Evolutionary conservation across 37 sponge, comb jelly and placozoan species (phyloP).

Genomic region (Chondrilla cf. caribensis): DNA sequence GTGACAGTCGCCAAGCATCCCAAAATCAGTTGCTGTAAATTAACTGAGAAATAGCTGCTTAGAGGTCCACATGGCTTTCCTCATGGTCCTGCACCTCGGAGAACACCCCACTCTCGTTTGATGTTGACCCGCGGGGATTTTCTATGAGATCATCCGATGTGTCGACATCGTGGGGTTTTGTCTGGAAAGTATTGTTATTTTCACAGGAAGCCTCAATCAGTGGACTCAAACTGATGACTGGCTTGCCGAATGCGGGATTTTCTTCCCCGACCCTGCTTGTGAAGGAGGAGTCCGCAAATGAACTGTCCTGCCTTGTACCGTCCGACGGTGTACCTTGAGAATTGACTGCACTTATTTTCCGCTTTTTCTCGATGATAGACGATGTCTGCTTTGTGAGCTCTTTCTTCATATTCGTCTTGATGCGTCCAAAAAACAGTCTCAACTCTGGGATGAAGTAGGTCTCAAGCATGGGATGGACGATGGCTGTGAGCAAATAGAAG

Average conservation of each 20-base stretch:
- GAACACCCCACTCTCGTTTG: slow-evolving; percentile 21
- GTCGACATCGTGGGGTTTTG: neutral
- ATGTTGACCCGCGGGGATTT: neutral
- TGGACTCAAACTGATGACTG: no score
- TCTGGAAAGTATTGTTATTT: no score
- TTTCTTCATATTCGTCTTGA: slow-evolving; percentile 1
- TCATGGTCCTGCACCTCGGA: neutral
- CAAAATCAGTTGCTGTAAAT: no score
- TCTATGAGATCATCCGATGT: neutral
- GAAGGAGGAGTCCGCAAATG: neutral
- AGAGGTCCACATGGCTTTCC: neutral
- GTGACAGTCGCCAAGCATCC: no score
- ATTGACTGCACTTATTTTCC: neutral
- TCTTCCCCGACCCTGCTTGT: neutral
- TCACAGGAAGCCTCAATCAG: no score
- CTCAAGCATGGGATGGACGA: slow-evolving; percentile 69
- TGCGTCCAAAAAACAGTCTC: slow-evolving; percentile 27
- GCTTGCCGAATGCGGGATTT: neutral
- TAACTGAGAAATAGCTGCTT: no score
- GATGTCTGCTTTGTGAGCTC: neutral
- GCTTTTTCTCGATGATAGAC: neutral
- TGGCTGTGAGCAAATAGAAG: slow-evolving; percentile 45
- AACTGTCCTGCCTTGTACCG: neutral
- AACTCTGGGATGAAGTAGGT: slow-evolving; percentile 75
- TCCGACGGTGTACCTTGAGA: neutral